These are phyloP conservation scores for Epinephelus cyanopodus DNA, from an alignment of 2,113 vertebrate species.

Conservation along the genomic window DNA sequence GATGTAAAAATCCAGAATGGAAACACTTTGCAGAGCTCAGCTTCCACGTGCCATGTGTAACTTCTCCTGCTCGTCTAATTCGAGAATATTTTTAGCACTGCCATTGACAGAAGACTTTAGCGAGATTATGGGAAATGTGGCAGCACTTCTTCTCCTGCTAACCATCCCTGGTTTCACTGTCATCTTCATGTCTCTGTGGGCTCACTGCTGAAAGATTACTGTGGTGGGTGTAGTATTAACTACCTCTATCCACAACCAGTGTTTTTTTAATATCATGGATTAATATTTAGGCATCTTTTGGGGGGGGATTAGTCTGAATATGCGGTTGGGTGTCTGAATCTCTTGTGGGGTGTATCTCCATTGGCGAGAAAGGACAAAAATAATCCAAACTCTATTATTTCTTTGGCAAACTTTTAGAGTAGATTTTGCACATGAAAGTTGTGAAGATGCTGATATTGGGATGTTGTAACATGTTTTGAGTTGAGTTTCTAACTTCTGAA, in stretches of 20 bases:
- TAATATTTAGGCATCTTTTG: slow-evolving; percentile 41
- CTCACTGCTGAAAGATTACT: slow-evolving; percentile 41
- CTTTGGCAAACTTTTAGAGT: slow-evolving; percentile 46
- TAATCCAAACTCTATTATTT: slow-evolving; percentile 38
- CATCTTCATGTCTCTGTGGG: slow-evolving; percentile 12
- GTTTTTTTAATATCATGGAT: slow-evolving; percentile 49
- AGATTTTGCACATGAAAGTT: not conserved
- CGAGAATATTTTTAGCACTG: slow-evolving; percentile 35
- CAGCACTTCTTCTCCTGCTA: slow-evolving; percentile 13
- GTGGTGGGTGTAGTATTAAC: slow-evolving; percentile 5
- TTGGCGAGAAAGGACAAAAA: slow-evolving; percentile 24
- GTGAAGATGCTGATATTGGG: not conserved
- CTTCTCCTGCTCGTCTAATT: slow-evolving; percentile 31
- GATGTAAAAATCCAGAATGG: not conserved
- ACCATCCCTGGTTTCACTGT: not conserved
- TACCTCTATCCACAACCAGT: slow-evolving; percentile 19
- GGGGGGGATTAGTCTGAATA: slow-evolving; percentile 38
- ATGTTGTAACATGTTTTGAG: not conserved
- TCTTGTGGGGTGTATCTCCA: slow-evolving; percentile 24
- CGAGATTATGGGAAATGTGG: slow-evolving; percentile 9
- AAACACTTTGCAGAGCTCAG: not conserved
- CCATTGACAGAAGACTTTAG: slow-evolving; percentile 1
- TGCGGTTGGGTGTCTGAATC: slow-evolving; percentile 30
- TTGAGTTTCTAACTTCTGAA: not conserved
- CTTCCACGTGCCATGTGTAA: slow-evolving; percentile 9